Evolutionary conservation across 2,797 vertebrate species (phyloP).

Genomic region (Sebastes steindachneri): DNA sequence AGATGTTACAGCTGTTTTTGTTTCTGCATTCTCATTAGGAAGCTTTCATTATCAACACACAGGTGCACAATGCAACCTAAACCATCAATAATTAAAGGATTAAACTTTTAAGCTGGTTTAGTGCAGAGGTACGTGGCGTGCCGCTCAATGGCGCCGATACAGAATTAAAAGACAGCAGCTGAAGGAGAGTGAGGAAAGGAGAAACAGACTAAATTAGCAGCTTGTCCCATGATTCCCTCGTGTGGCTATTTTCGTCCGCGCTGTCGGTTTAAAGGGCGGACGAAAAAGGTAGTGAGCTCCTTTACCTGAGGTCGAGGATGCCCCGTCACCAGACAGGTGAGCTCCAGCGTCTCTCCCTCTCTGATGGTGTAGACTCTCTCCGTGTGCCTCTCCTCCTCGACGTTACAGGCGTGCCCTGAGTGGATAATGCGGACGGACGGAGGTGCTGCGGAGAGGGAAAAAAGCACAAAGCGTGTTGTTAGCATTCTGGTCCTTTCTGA

Average conservation of each 20-base stretch:
- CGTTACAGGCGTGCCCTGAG: slow-evolving; percentile 95
- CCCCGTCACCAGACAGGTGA: slow-evolving; percentile 94
- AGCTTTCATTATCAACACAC: slow-evolving; percentile 67
- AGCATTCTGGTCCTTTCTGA: slow-evolving; percentile 42
- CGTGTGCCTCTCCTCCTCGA: slow-evolving; percentile 96
- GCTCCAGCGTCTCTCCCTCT: slow-evolving; percentile 95
- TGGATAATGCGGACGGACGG: slow-evolving; percentile 96
- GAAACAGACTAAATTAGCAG: slow-evolving; percentile 9
- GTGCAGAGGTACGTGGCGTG: slow-evolving; percentile 31
- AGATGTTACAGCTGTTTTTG: slow-evolving; percentile 60
- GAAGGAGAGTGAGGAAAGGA: neutral
- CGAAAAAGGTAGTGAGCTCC: neutral
- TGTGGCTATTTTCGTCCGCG: neutral
- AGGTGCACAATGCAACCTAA: slow-evolving; percentile 69
- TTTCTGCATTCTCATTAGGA: slow-evolving; percentile 62
- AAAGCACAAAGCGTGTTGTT: slow-evolving; percentile 8
- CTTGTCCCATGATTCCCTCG: neutral
- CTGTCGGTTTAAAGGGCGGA: neutral
- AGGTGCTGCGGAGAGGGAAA: slow-evolving; percentile 83
- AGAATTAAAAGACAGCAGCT: slow-evolving; percentile 22
- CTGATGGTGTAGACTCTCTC: slow-evolving; percentile 97
- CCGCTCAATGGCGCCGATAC: slow-evolving; percentile 24
- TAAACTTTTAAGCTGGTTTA: slow-evolving; percentile 74
- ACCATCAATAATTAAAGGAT: slow-evolving; percentile 75
- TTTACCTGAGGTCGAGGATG: slow-evolving; percentile 97